Conservation (phyloP, 2,797 vertebrate species). For the Malurus leucopterus region DNA sequence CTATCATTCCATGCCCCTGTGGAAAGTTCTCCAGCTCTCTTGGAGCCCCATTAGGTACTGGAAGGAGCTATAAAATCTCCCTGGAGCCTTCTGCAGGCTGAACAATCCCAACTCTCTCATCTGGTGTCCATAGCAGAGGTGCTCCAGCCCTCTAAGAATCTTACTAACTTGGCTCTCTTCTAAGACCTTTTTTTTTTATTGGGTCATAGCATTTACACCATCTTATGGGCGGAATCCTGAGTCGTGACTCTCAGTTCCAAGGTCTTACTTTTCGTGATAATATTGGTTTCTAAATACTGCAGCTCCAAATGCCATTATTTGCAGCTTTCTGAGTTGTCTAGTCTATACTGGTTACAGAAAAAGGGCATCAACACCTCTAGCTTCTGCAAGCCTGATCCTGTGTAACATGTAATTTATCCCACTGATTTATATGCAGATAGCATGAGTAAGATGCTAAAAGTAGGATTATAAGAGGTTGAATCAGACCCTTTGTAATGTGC, state of each 20-base stretch:
- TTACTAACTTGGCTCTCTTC: background rate
- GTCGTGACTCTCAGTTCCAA: background rate
- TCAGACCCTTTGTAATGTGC: background rate
- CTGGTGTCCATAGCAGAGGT: background rate
- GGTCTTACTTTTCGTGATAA: background rate
- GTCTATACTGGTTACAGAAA: background rate
- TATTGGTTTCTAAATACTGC: background rate
- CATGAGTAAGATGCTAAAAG: background rate
- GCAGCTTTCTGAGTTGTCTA: background rate
- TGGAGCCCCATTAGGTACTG: background rate
- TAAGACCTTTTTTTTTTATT: background rate
- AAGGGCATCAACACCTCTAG: background rate
- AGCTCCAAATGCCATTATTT: background rate
- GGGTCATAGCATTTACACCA: background rate
- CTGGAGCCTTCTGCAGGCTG: background rate
- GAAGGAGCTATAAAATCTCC: background rate
- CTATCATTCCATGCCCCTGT: background rate
- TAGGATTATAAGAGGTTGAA: background rate
- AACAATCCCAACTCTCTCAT: background rate
- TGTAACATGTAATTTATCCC: background rate
- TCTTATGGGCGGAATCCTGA: background rate
- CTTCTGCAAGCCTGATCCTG: background rate
- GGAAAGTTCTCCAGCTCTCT: background rate
- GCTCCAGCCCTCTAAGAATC: background rate
- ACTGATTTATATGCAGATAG: conserved; percentile 13